A percentile compares a stretch with the other conserved stretches of the same genome.
Conservation (phyloP, 2,113 vertebrate species). For the Spheniscus mendiculus region DNA sequence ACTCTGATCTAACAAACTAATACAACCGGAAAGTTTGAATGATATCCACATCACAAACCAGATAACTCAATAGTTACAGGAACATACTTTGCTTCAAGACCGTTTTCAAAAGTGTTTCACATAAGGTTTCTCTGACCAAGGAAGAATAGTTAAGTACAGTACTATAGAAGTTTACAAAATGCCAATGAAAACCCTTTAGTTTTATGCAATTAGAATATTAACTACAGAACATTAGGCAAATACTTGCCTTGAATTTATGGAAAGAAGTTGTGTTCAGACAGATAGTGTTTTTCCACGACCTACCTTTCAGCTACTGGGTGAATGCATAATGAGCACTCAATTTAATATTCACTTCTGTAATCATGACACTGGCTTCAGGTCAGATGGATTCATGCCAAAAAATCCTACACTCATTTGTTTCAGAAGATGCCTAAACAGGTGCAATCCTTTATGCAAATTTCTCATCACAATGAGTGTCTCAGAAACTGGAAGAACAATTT, state of each 20-base stretch:
- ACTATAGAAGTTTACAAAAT: constrained; percentile 26
- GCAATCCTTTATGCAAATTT: constrained; percentile 49
- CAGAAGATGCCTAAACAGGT: constrained; percentile 54
- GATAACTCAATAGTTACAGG: constrained; percentile 27
- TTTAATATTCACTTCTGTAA: constrained; percentile 20
- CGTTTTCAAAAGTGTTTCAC: neutral
- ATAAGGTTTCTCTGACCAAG: constrained; percentile 18
- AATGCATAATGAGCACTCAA: constrained; percentile 14
- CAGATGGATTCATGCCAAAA: neutral
- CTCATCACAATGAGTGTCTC: neutral
- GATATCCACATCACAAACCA: constrained; percentile 38
- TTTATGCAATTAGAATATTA: constrained; percentile 29
- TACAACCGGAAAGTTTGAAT: constrained; percentile 48
- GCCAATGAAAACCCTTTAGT: neutral
- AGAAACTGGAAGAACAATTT: constrained; percentile 22
- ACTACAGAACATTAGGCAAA: neutral
- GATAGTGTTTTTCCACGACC: neutral
- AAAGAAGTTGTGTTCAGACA: neutral
- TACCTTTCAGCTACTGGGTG: constrained; percentile 19
- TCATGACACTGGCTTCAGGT: neutral
- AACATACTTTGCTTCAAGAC: constrained; percentile 29
- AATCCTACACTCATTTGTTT: constrained; percentile 50
- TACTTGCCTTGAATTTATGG: neutral
- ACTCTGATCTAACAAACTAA: constrained; percentile 31
- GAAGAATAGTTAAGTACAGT: constrained; percentile 36